Conservation (phyloP, 2,888 invertebrate genomes). For the Temnothorax rugatulus region DNA sequence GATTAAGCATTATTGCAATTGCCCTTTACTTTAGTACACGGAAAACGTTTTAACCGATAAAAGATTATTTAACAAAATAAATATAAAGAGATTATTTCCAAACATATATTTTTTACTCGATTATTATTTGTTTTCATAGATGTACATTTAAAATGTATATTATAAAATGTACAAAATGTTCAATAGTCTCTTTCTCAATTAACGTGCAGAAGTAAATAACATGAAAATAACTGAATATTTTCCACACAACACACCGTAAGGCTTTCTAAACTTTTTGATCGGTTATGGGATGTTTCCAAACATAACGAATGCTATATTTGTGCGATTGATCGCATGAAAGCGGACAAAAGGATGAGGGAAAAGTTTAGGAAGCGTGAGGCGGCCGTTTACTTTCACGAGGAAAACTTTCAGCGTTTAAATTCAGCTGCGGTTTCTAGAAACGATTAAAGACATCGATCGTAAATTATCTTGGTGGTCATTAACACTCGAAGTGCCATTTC, state of each 20-base stretch:
- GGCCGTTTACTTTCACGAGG: slow-evolving; percentile 69
- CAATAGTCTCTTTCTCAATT: background rate
- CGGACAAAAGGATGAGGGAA: slow-evolving; percentile 33
- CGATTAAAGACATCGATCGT: slow-evolving; percentile 51
- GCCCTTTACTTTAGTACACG: background rate
- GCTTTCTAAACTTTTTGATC: slow-evolving; percentile 17
- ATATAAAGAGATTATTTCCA: background rate
- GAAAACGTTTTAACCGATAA: background rate
- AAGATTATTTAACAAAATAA: background rate
- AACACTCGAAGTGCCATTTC: slow-evolving; percentile 26
- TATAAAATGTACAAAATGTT: slow-evolving; percentile 3
- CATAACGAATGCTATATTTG: slow-evolving; percentile 35
- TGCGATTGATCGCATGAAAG: slow-evolving; percentile 32
- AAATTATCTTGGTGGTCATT: slow-evolving; percentile 41
- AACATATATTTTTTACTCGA: background rate
- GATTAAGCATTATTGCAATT: background rate
- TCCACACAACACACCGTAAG: background rate
- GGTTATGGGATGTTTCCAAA: slow-evolving; percentile 19
- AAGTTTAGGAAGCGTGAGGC: slow-evolving; percentile 35
- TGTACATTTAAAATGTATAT: too few species aligned
- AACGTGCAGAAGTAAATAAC: background rate
- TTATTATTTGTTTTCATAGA: background rate
- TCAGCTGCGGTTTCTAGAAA: slow-evolving; percentile 47
- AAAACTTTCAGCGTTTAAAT: slow-evolving; percentile 67
- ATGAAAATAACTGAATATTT: background rate